A percentile compares a stretch with the other conserved stretches of the same genome.
Conservation (phyloP, 2,888 invertebrate species). For the Tenthredo amoena region DNA sequence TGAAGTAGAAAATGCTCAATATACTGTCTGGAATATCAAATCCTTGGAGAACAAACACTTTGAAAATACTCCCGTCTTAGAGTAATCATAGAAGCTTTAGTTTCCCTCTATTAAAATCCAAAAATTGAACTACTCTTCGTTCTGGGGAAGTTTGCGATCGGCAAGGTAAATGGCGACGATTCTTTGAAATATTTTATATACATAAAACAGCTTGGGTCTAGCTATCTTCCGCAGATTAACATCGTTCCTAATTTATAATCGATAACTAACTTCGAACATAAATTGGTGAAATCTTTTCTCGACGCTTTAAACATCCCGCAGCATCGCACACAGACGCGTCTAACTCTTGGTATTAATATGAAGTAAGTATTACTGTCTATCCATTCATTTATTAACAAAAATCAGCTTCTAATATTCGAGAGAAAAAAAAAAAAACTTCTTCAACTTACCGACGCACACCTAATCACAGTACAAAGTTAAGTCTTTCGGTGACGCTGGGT, state of each 20-base stretch:
- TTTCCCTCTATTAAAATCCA: not conserved
- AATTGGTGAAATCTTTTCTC: not conserved
- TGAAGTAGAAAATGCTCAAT: not conserved
- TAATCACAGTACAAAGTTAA: conserved; percentile 42
- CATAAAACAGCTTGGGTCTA: not conserved
- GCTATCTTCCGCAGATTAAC: too few relatives aligned
- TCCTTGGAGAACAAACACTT: not conserved
- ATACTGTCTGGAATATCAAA: not conserved
- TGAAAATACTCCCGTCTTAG: conserved; percentile 10
- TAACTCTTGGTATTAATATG: not conserved
- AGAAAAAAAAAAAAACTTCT: not conserved
- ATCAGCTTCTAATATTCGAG: not conserved
- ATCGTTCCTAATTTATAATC: too few relatives aligned
- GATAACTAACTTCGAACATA: not conserved
- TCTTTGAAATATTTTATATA: not conserved
- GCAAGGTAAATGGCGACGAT: not conserved
- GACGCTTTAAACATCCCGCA: not conserved
- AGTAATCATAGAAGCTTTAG: conserved; percentile 21
- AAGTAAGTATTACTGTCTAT: conserved; percentile 13
- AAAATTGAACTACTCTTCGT: too few relatives aligned
- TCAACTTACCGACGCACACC: not conserved
- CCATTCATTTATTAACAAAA: not conserved
- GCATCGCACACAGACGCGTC: not conserved
- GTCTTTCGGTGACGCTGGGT: conserved; percentile 73
- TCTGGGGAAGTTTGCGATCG: not conserved